These are phyloP conservation scores for Chrysodeixis includens DNA, from an alignment of 2,888 invertebrate genomes.

Conservation along the genomic window DNA sequence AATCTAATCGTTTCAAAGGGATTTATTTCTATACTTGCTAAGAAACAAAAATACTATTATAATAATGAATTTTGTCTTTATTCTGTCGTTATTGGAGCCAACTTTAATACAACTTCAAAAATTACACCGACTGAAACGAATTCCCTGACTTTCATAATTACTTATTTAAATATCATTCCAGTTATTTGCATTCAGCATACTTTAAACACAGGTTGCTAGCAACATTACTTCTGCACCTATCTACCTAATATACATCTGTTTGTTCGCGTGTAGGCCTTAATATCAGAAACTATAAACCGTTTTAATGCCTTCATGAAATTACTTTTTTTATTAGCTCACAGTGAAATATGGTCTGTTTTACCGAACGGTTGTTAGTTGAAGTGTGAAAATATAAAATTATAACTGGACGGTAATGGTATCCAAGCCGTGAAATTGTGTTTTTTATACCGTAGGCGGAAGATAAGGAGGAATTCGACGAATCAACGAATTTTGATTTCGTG, in stretches of 20 bases:
- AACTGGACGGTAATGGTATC: constrained; percentile 41
- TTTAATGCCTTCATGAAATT: constrained; percentile 57
- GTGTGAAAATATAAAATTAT: constrained; percentile 51
- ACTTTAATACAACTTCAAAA: not conserved
- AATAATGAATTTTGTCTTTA: too few relatives aligned
- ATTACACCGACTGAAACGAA: too few relatives aligned
- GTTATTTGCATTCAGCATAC: constrained; percentile 17
- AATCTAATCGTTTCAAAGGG: not conserved
- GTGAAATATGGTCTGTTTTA: constrained; percentile 48
- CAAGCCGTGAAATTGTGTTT: constrained; percentile 47
- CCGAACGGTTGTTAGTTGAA: constrained; percentile 40
- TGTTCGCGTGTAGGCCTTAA: constrained; percentile 58
- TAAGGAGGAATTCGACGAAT: constrained; percentile 1
- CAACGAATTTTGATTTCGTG: not conserved
- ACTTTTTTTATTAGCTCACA: constrained; percentile 55
- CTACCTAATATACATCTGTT: constrained; percentile 37
- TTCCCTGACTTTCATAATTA: constrained; percentile 9
- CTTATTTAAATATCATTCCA: not conserved
- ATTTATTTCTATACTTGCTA: too few relatives aligned
- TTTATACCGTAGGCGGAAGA: constrained; percentile 20
- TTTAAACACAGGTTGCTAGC: constrained; percentile 18
- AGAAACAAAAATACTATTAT: too few relatives aligned
- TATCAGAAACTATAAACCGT: constrained; percentile 57
- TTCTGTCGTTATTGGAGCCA: too few relatives aligned
- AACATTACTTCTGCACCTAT: constrained; percentile 28